Percentiles rank a stretch among this genome's conserved stretches.
Conservation (phyloP, 2,113 vertebrate species). For the Psammodynastes pulverulentus region DNA sequence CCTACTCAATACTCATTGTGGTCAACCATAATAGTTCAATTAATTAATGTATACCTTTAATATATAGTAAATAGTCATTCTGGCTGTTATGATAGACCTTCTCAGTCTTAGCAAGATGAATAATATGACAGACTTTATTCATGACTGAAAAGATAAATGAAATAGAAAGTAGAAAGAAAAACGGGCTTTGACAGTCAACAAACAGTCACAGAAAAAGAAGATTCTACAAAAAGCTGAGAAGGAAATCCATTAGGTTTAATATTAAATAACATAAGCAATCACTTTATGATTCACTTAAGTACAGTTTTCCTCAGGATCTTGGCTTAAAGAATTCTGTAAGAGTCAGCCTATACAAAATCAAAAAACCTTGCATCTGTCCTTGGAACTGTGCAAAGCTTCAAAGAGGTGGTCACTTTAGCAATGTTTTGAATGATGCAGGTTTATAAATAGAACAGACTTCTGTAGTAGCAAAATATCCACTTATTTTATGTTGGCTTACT, state of each 20-base stretch:
- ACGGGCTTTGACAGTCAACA: background rate
- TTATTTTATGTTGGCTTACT: background rate
- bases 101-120: background rate
- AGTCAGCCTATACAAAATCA: constrained; percentile 13
- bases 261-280: background rate
- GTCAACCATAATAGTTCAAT: background rate
- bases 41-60: background rate
- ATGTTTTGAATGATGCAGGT: background rate
- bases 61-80: background rate
- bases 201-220: background rate
- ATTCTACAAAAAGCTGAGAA: background rate
- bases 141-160: background rate
- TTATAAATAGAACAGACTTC: background rate
- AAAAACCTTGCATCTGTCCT: background rate
- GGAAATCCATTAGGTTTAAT: background rate
- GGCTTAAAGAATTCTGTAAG: background rate
- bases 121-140: background rate
- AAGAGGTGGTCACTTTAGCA: background rate
- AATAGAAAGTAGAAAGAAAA: background rate
- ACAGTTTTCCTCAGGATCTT: background rate
- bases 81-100: background rate
- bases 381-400: background rate
- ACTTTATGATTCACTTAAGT: background rate
- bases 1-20: background rate
- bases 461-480: background rate